A percentile compares a stretch with the other conserved stretches of the same genome.
These are phyloP conservation scores for Thera obeliscata DNA, from an alignment of 2,888 invertebrate genomes.

Conservation along the genomic window DNA sequence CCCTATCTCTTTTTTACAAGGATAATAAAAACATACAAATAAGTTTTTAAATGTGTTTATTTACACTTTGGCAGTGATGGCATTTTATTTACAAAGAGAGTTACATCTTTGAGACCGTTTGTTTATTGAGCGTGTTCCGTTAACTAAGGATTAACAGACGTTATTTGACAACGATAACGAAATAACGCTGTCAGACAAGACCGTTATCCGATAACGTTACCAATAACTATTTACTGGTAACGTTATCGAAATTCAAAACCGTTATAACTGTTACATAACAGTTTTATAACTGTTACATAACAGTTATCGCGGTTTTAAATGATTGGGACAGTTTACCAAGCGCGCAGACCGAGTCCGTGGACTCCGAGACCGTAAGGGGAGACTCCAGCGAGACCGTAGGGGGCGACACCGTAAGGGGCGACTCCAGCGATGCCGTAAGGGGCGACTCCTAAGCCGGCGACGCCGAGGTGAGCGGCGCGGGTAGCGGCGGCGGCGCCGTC, in stretches of 20 bases:
- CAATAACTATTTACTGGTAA: conserved; percentile 29
- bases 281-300: not conserved
- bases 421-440: conserved; percentile 41
- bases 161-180: conserved; percentile 44
- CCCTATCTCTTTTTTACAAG: not conserved
- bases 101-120: conserved; percentile 79
- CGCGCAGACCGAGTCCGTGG: conserved; percentile 50
- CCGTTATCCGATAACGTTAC: conserved; percentile 42
- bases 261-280: not conserved
- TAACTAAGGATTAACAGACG: conserved; percentile 52
- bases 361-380: conserved; percentile 34
- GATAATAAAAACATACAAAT: conserved; percentile 15
- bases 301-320: conserved; percentile 16
- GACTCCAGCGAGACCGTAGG: conserved; percentile 40
- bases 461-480: conserved; percentile 47
- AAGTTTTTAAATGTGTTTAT: conserved; percentile 71
- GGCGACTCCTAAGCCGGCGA: conserved; percentile 42
- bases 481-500: conserved; percentile 61
- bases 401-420: conserved; percentile 36
- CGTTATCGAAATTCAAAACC: conserved; percentile 34
- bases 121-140: conserved; percentile 62
- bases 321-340: conserved; percentile 61
- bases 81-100: conserved; percentile 82
- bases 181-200: conserved; percentile 52
- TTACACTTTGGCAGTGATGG: conserved; percentile 85